Base-by-base conservation (phyloP, 1,140 invertebrate genomes). In the Octopus bimaculoides region DNA sequence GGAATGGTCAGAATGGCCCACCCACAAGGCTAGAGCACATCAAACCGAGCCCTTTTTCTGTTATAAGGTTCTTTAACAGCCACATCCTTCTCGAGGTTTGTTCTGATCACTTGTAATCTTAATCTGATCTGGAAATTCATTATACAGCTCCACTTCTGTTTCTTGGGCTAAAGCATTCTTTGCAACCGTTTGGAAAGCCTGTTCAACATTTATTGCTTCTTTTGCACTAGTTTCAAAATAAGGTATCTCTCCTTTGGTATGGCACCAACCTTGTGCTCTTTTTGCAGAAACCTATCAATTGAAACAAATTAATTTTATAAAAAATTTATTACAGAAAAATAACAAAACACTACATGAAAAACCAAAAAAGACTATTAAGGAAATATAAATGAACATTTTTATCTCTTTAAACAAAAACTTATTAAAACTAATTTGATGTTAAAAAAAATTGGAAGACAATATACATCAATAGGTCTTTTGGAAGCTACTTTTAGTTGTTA, bases 221-320 rank as follows among this genome's bases (percentile, higher is more conserved):
- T 99, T 99, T 85, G 98, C 98, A 91, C 96, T 97, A 55, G 97
- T 99, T 92, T 99, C 98, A 91, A 99, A 99, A 89, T 98, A 99
- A 69, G 98, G 98, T 88, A 99, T 98, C 91, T 97, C 96, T 89
- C 98, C 98, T 92, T 99, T 99, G 84, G 93, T 95, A 90, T 98
- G 95, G 92, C 98, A 99, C 98, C 98, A 99, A 85, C 98, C 96
- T 90, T 99, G 96, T 54, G 97, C 98, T 87, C 97, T 92, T 89
- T 98, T 98, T 52, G 94, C 93, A n/a, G 96, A 97, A 41, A 98
- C 95, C 93, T 95, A 85, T 41, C 26, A 41, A 41, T 41, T 41
- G 26, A 41, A 41, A 41, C 26, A 41, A 41, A 41, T 41, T 41
- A 41, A 41, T 41, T 41, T 41, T 41, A 41, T 41, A 41, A 41